Percentiles rank a stretch among this genome's conserved stretches.
phyloP scores from a whole-genome alignment of 2,888 invertebrate species.

The Dugesia japonica region DNA sequence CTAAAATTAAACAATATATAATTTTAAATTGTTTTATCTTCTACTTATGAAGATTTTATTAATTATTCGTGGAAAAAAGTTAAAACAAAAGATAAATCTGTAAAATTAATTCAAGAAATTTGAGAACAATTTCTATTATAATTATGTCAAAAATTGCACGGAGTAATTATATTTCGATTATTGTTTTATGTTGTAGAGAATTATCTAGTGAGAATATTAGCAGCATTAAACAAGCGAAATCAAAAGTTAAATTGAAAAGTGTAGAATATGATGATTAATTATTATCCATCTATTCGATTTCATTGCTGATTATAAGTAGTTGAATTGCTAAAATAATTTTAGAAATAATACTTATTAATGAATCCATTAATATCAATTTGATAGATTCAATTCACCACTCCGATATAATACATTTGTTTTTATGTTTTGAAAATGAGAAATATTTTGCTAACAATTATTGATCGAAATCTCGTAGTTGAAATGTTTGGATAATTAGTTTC shows the following conservation, averaged over 20 bases:
- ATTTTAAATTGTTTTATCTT: background rate
- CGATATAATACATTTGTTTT: conserved; percentile 17
- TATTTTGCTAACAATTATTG: conserved; percentile 10
- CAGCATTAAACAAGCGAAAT: background rate
- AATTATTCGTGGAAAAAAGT: background rate
- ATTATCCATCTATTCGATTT: background rate
- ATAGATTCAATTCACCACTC: background rate
- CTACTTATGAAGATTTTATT: background rate
- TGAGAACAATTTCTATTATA: background rate
- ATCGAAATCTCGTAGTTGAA: conserved; percentile 1
- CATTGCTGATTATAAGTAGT: conserved; percentile 5
- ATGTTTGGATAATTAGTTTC: conserved; percentile 20
- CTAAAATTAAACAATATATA: too few species aligned
- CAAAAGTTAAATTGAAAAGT: conserved; percentile 8
- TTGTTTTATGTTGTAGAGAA: background rate
- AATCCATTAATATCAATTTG: conserved; percentile 20
- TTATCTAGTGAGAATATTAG: background rate
- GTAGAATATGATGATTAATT: background rate
- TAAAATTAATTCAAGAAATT: background rate
- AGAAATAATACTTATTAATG: conserved; percentile 2
- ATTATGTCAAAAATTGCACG: background rate
- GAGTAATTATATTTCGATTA: conserved; percentile 8
- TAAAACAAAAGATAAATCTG: background rate
- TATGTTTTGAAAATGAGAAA: background rate
- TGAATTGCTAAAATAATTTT: background rate